Percentiles rank a stretch among this genome's conserved stretches.
Conservation (phyloP, 2,888 invertebrate genomes). For the Eristalis pertinax region DNA sequence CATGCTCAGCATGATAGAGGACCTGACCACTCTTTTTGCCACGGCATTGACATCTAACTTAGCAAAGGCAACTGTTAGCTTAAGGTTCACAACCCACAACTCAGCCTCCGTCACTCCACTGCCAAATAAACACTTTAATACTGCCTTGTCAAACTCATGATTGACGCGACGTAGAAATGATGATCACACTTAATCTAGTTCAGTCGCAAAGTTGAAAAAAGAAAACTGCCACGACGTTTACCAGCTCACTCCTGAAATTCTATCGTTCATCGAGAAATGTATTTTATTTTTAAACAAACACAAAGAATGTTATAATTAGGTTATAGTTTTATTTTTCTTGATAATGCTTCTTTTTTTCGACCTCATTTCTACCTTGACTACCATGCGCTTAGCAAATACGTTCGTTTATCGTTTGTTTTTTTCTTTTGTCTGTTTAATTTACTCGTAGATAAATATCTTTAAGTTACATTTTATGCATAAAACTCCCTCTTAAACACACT, state of each 20-base stretch:
- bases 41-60: too few species aligned
- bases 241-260: slow-evolving; percentile 11
- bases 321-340: background rate
- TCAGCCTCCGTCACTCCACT: background rate
- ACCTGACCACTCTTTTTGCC: too few species aligned
- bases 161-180: background rate
- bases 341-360: background rate
- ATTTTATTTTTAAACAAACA: background rate
- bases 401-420: slow-evolving; percentile 9
- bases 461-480: slow-evolving; percentile 57
- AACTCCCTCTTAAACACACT: slow-evolving; percentile 24
- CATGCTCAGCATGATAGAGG: too few species aligned
- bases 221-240: slow-evolving; percentile 48
- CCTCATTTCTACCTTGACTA: background rate
- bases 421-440: background rate
- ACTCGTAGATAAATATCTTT: slow-evolving; percentile 22
- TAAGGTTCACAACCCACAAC: background rate
- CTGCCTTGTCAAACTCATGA: background rate
- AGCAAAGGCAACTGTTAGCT: too few species aligned
- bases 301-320: slow-evolving; percentile 19
- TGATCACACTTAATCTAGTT: background rate
- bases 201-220: background rate
- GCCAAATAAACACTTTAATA: background rate
- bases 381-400: slow-evolving; percentile 11
- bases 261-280: too few species aligned